Evolutionary conservation across 2,113 vertebrate species (phyloP).

Genomic region (Corythoichthys haematopterus): DNA sequence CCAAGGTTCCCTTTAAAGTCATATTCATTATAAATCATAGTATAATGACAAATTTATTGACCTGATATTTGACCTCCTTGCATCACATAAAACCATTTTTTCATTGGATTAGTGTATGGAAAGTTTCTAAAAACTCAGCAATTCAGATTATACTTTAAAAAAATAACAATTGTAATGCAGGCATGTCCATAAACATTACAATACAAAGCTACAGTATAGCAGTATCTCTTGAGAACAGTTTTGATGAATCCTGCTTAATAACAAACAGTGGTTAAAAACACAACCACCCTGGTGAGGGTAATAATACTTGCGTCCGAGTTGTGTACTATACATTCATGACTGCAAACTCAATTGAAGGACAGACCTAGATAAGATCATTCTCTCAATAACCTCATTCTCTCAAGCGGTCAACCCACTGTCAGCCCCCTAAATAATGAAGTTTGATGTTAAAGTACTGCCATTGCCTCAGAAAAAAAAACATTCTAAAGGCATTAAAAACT

Average conservation of each 20-base stretch:
- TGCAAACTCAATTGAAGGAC: constrained; percentile 29
- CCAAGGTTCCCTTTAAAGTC: too few species aligned
- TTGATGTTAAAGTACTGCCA: constrained; percentile 66
- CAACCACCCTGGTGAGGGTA: not conserved
- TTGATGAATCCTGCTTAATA: not conserved
- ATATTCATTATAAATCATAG: too few species aligned
- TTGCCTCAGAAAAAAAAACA: constrained; percentile 55
- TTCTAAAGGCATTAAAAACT: constrained; percentile 66
- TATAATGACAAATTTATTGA: too few species aligned
- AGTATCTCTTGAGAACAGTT: not conserved
- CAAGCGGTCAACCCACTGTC: constrained; percentile 48
- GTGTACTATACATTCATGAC: not conserved
- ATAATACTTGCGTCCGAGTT: not conserved
- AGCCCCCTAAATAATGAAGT: constrained; percentile 59
- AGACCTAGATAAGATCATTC: constrained; percentile 41
- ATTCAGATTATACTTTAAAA: not conserved
- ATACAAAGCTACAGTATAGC: not conserved
- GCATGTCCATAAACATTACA: not conserved
- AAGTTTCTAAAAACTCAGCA: not conserved
- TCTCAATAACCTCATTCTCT: constrained; percentile 40
- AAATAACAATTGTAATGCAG: not conserved
- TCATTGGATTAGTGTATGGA: too few species aligned
- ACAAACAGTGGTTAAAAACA: not conserved
- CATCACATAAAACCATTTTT: too few species aligned
- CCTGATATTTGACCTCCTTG: too few species aligned